These are phyloP conservation scores for Lagocephalus sceleratus DNA, from an alignment of 2,797 vertebrate species.

Conservation along the genomic window DNA sequence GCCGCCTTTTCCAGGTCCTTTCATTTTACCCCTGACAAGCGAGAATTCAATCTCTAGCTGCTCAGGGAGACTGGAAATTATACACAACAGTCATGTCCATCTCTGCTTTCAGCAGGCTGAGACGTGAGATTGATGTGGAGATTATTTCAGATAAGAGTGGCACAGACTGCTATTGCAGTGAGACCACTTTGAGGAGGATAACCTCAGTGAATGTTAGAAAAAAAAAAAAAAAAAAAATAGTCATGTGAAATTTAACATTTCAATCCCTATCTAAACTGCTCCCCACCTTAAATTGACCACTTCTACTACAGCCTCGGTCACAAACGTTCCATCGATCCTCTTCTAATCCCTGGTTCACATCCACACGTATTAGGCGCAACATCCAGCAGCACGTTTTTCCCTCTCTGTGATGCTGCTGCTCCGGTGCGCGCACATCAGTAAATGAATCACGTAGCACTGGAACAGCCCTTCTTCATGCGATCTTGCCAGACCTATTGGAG, in stretches of 20 bases:
- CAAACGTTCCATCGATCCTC: conserved; percentile 54
- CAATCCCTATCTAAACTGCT: conserved; percentile 28
- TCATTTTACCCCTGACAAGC: neutral
- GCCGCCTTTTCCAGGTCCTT: neutral
- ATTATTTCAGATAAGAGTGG: neutral
- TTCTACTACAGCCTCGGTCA: conserved; percentile 38
- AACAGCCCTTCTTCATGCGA: conserved; percentile 79
- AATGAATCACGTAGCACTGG: conserved; percentile 78
- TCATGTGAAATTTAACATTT: conserved; percentile 40
- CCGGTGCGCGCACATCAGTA: conserved; percentile 74
- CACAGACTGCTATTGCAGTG: neutral
- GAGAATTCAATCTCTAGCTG: neutral
- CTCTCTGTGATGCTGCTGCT: conserved; percentile 55
- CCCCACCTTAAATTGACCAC: conserved; percentile 45
- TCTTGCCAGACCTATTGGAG: conserved; percentile 74
- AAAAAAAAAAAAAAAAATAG: conserved; percentile 4
- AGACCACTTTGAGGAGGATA: no score
- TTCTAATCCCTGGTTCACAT: conserved; percentile 58
- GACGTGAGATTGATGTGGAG: neutral
- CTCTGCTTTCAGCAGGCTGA: neutral
- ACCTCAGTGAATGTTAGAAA: neutral
- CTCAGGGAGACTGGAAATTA: neutral
- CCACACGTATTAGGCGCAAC: conserved; percentile 63
- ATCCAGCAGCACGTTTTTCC: conserved; percentile 57
- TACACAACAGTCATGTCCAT: neutral